A percentile compares a stretch with the other conserved stretches of the same genome.
Evolutionary conservation across 2,797 vertebrate species (phyloP).

Genomic region (Adrianichthys oophorus): DNA sequence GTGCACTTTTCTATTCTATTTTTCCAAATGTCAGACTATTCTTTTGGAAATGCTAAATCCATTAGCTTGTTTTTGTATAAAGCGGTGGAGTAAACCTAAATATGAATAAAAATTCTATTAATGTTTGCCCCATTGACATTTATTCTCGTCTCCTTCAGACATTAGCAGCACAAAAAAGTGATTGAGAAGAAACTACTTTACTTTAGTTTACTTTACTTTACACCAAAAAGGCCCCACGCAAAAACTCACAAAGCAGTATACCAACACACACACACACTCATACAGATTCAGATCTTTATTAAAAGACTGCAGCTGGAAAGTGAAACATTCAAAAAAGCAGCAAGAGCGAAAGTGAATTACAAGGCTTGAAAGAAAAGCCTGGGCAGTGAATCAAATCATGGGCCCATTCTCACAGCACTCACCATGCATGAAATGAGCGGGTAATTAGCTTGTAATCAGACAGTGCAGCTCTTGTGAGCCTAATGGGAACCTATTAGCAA

Average conservation of each 20-base stretch:
- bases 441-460: slow-evolving; percentile 79
- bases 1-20: neutral
- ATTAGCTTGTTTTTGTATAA: slow-evolving; percentile 11
- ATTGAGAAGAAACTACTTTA: slow-evolving; percentile 66
- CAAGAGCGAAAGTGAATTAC: slow-evolving; percentile 60
- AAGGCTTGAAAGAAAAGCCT: slow-evolving; percentile 64
- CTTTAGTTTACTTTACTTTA: no score
- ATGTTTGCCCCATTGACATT: slow-evolving; percentile 14
- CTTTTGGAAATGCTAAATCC: slow-evolving; percentile 11
- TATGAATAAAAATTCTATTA: slow-evolving; percentile 14
- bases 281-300: slow-evolving; percentile 42
- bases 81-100: slow-evolving; percentile 7
- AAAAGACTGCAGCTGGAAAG: slow-evolving; percentile 53
- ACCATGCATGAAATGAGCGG: slow-evolving; percentile 77
- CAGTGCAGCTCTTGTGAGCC: slow-evolving; percentile 74
- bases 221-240: slow-evolving; percentile 69
- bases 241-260: slow-evolving; percentile 11
- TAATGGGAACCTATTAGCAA: slow-evolving; percentile 76
- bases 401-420: slow-evolving; percentile 68
- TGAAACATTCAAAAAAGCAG: slow-evolving; percentile 63
- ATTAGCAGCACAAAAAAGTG: slow-evolving; percentile 16
- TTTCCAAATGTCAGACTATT: slow-evolving; percentile 5
- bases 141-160: slow-evolving; percentile 50
- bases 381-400: slow-evolving; percentile 72
- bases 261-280: slow-evolving; percentile 8